These are phyloP conservation scores for Neodiprion virginianus DNA, from an alignment of 1,140 invertebrate species.

Conservation along the genomic window DNA sequence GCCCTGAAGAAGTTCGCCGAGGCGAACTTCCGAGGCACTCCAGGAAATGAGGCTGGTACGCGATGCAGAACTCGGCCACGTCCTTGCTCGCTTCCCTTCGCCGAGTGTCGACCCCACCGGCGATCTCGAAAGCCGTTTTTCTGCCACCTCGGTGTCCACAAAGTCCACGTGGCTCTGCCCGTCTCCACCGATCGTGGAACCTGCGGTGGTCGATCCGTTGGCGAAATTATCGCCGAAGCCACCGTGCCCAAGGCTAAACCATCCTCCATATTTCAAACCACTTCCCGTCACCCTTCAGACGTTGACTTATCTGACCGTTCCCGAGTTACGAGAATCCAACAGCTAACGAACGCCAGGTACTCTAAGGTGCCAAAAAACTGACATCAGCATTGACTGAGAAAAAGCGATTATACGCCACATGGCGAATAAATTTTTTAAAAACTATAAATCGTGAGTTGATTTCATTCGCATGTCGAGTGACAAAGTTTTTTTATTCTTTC, in stretches of 20 bases:
- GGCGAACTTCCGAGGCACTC: not conserved
- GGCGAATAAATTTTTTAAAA: too few species aligned
- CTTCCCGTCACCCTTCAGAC: not conserved
- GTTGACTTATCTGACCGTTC: not conserved
- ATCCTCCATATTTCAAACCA: not conserved
- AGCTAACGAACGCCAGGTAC: not conserved
- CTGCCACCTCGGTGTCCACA: constrained; percentile 21
- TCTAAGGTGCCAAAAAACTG: too few species aligned
- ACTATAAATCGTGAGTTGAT: too few species aligned
- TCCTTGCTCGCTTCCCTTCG: constrained; percentile 19
- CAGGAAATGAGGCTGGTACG: not conserved
- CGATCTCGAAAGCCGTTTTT: constrained; percentile 10
- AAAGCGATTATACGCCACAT: too few species aligned
- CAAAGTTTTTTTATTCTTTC: too few species aligned
- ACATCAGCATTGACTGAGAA: too few species aligned
- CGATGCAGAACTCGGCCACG: not conserved
- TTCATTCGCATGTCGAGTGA: too few species aligned
- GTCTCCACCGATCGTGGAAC: not conserved
- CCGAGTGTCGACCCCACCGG: constrained; percentile 27
- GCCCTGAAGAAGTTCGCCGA: constrained; percentile 8
- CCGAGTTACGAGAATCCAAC: not conserved
- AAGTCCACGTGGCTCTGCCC: constrained; percentile 12
- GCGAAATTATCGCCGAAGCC: not conserved
- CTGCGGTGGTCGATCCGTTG: not conserved
- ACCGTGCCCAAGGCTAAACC: not conserved